Base-by-base conservation (phyloP, 2,113 vertebrate genomes). In the Ctenodactylus gundi region DNA sequence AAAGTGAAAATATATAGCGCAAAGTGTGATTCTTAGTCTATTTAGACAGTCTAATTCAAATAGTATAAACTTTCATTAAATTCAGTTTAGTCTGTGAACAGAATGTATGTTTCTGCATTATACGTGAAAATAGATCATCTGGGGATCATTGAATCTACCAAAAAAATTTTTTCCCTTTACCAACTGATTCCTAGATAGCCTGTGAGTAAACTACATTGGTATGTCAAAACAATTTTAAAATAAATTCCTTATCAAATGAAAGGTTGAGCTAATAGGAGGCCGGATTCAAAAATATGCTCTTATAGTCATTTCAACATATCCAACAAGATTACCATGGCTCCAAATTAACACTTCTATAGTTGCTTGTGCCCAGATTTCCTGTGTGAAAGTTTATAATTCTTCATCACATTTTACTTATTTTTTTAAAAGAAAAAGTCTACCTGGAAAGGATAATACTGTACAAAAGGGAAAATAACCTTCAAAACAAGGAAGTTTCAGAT, bases 171-270 rank as follows among this genome's bases (percentile, higher is more conserved):
- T 83, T 89, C 58, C 62, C 31, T 75, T 20, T 91, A 70, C 25
- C 89, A 7, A 65, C 88, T 75, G 64, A 18, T 39, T 89, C 34
- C 29, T 6, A 65, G 29, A 18, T 21, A 90, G 39, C 9, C n/a
- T 91, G 31, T 39, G 7, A 83, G 21, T 36, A 80, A 89, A 90
- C 2, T 81, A 23, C 15, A 85, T 72, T 70, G 84, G 58, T 64
- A 87, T 55, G 23, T 93, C 36, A 93, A 92, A 82, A 80, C 81
- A 87, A 90, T 77, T 81, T 44, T 39, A 53, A 62, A 91, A 86
- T 64, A 91, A 86, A 1, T 67, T 86, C 36, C 49, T 77, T 85
- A 60, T 88, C 20, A 44, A 95, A 77, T 53, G 13, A 51, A 75
- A 94, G 21, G 7, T 10, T 85, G 39, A n/a, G 57, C 6, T 90